Evolutionary conservation across 2,888 invertebrate species (phyloP), one percentile per base, ranked within the genome.

Genomic region (Acanthosepion lycidas): DNA sequence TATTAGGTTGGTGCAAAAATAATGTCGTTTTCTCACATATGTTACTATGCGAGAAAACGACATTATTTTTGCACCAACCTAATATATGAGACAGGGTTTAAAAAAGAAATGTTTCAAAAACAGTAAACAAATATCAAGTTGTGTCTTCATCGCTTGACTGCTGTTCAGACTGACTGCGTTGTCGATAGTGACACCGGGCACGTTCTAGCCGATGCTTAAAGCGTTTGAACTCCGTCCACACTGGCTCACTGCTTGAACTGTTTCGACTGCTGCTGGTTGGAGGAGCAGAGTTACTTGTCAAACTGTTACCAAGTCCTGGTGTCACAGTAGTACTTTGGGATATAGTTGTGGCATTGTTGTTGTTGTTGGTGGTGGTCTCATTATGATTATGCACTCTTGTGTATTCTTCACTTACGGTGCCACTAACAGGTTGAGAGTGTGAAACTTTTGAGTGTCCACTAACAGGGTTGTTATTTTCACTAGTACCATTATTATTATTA

Each of bases 171-270:
- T 94, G 95, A 59, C 95, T 95, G 42, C 95, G 95, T 28, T 95
- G 95, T 42, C 96, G 95, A 94, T 96, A 96, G 64, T 95, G 95
- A 91, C 96, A 95, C 94, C 96, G 95, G 23, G 96, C 96, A 91
- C 96, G 95, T 94, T 96, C 95, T 18, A 96, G 78, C 94, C 95
- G 95, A 55, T 96, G 96, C 94, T 96, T 96, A 92, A 96, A 96
- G 33, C 96, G 95, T 95, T 96, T 96, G 94, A 96, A 96, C 95
- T 96, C 96, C 23, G 95, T 95, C 96, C 96, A 96, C 33, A 96
- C 95, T 26, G 96, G 96, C 92, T 96, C 95, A 94, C 91, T 94
- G 49, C 49, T 93, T 49, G 93, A 49, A 49, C 51, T 93, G 93
- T 93, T 49, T 95, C 94, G 42, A 59, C 12, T 33, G 55, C 59